Evolutionary conservation across 2,113 vertebrate genomes (phyloP), one percentile per base, ranked within the genome.

Genomic region (Saccopteryx leptura): DNA sequence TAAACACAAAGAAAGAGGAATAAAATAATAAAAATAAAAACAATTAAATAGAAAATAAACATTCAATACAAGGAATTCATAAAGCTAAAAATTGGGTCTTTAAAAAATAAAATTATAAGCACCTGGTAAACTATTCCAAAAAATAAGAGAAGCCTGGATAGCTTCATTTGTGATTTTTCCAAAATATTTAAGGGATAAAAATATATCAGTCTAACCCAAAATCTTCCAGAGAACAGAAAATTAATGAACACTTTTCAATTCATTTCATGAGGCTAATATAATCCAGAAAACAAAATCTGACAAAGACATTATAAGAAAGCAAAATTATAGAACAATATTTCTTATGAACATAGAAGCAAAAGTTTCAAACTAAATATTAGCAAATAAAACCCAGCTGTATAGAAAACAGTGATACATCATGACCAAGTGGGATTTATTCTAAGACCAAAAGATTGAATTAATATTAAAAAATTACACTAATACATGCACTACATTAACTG

Each of bases 1-100:
- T 83, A 95, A 91, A 65, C 54, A 46, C 69, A 50, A 71, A 82
- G 31, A 61, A 74, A 61, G n/a, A 88, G 28, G 13, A 78, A 65
- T 71, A 21, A 88, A 93, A 89, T 66, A 31, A 63, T 80, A 79
- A 90, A 88, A 88, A 88, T 61, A 31, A 89, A 91, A 95, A 31
- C 52, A 71, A 68, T 74, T 79, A 66, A 92, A 80, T 52, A 80
- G 78, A 83, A 88, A 79, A 91, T 17, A 82, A 84, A 90, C 86
- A 69, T 63, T 86, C 52, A 82, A 17, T 24, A 19, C 21, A 66
- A 9, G 65, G 2, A 7, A 91, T 61, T 89, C 23, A 63, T 63
- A 19, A 69, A 89, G 60, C 33, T 88, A 33, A 54, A 71, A 68
- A 21, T 52, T 93, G 56, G 4, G 19, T 72, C 66, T 88, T 94